Percentiles rank a stretch among this genome's conserved stretches.
phyloP scores from a whole-genome alignment of 2,113 vertebrate species.

The Turdus rufiventris region DNA sequence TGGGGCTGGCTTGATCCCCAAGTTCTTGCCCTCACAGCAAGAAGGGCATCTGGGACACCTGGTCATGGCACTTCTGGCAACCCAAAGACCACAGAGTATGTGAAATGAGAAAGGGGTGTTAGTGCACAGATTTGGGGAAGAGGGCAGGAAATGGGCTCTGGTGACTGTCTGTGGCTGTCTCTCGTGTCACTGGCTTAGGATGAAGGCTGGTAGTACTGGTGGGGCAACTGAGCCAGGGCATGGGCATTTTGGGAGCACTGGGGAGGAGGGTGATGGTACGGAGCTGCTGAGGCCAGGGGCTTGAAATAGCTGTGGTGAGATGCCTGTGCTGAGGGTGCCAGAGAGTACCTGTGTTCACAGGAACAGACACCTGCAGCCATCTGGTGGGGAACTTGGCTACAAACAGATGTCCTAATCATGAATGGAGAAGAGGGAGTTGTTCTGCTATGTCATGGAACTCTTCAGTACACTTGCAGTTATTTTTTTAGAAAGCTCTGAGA shows the following conservation, averaged over 20 bases:
- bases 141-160: not conserved
- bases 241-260: not conserved
- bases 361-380: not conserved
- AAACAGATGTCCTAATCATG: not conserved
- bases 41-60: not conserved
- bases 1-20: not conserved
- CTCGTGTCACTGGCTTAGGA: not conserved
- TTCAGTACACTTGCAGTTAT: not conserved
- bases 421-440: not conserved
- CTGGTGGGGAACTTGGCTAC: not conserved
- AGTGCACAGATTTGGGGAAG: fast-evolving
- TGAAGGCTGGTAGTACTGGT: not conserved
- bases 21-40: not conserved
- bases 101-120: not conserved
- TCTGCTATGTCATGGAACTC: not conserved
- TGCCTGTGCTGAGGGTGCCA: not conserved
- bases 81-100: not conserved
- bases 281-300: not conserved
- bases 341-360: not conserved
- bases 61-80: not conserved
- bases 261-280: fast-evolving
- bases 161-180: not conserved
- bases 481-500: not conserved
- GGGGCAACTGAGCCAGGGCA: not conserved
- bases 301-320: fast-evolving